phyloP scores from a whole-genome alignment of 2,113 vertebrate genomes.

The Entelurus aequoreus region DNA sequence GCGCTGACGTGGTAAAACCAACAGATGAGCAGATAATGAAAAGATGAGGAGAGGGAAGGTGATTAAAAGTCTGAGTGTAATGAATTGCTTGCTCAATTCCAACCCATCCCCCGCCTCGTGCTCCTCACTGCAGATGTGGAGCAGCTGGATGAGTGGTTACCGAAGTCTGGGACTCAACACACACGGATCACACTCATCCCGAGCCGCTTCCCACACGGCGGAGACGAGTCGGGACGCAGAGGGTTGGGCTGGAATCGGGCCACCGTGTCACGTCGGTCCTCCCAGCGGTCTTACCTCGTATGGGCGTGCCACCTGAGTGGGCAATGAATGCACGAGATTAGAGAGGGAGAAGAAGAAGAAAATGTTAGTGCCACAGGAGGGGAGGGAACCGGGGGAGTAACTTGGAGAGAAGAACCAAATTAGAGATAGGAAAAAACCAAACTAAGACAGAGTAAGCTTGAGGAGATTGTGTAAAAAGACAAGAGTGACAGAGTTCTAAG shows the following conservation, averaged over 20 bases:
- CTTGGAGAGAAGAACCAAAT: conserved; percentile 55
- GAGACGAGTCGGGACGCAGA: conserved; percentile 51
- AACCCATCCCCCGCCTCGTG: conserved; percentile 54
- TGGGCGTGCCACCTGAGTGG: conserved; percentile 75
- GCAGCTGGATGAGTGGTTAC: conserved; percentile 39
- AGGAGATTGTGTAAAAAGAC: conserved; percentile 41
- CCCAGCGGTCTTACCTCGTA: conserved; percentile 73
- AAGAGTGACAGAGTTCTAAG: conserved; percentile 53
- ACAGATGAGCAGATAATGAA: conserved; percentile 38
- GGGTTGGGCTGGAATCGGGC: conserved; percentile 63
- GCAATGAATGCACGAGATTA: conserved; percentile 77
- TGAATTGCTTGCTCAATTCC: conserved; percentile 61
- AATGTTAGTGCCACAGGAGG: conserved; percentile 68
- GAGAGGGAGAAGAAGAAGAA: conserved; percentile 75
- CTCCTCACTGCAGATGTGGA: conserved; percentile 52
- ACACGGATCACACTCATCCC: conserved; percentile 41
- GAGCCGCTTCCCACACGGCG: conserved; percentile 43
- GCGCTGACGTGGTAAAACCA: conserved; percentile 46
- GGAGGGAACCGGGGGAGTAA: conserved; percentile 26
- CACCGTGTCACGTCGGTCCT: conserved; percentile 66
- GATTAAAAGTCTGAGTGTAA: conserved; percentile 48
- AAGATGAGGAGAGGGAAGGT: conserved; percentile 37
- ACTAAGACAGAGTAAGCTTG: conserved; percentile 52
- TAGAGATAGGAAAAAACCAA: conserved; percentile 51
- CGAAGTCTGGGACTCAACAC: conserved; percentile 36